Conservation (phyloP, 2,797 vertebrate genomes). For the Synanceia verrucosa region DNA sequence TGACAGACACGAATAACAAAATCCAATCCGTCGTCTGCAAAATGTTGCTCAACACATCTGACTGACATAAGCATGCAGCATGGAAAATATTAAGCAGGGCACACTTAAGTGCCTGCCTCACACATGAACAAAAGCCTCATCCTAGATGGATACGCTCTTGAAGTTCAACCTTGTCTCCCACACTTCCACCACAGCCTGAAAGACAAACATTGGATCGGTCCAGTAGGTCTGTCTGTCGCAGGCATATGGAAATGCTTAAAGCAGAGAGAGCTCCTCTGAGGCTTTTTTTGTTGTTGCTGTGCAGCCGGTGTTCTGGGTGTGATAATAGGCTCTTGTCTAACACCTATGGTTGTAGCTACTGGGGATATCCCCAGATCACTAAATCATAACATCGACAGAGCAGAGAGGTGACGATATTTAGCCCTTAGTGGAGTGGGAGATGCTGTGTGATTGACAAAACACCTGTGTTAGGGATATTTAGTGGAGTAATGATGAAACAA, state of each 20-base stretch:
- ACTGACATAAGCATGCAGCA: slow-evolving; percentile 52
- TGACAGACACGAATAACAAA: slow-evolving; percentile 43
- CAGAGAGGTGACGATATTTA: slow-evolving; percentile 45
- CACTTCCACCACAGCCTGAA: slow-evolving; percentile 73
- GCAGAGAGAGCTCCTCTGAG: slow-evolving; percentile 72
- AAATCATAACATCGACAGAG: slow-evolving; percentile 50
- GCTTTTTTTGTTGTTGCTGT: slow-evolving; percentile 39
- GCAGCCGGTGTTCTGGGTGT: slow-evolving; percentile 74
- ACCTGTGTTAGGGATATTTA: slow-evolving; percentile 23
- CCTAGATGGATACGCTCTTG: slow-evolving; percentile 57
- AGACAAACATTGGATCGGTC: slow-evolving; percentile 74
- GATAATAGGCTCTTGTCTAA: slow-evolving; percentile 81
- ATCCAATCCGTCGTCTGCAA: slow-evolving; percentile 11
- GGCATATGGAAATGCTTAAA: slow-evolving; percentile 83
- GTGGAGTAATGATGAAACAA: neutral
- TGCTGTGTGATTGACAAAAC: slow-evolving; percentile 34
- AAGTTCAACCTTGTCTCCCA: slow-evolving; percentile 73
- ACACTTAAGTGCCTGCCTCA: slow-evolving; percentile 50
- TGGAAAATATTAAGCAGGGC: slow-evolving; percentile 64
- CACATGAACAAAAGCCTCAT: slow-evolving; percentile 69
- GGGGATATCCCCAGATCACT: slow-evolving; percentile 50
- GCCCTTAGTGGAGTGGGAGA: neutral
- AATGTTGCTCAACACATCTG: slow-evolving; percentile 58
- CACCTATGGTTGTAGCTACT: slow-evolving; percentile 71
- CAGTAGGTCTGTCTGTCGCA: slow-evolving; percentile 61